A percentile compares a stretch with the other conserved stretches of the same genome.
Evolutionary conservation across 1,140 invertebrate genomes (phyloP).

Genomic region (Drosophila neocordata): DNA sequence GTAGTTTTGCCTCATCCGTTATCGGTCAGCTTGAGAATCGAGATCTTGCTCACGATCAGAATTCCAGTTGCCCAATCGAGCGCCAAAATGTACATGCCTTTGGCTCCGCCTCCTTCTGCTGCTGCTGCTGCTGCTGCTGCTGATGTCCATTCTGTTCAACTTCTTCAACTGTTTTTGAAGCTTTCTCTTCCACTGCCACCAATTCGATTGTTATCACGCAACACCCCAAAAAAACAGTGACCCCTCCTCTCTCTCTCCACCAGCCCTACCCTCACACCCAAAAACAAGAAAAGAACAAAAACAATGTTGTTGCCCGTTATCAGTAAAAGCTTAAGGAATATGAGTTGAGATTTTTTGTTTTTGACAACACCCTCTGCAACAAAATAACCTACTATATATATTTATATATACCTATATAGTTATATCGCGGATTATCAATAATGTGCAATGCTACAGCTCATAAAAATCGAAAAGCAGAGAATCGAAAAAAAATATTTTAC

Average conservation of each 20-base stretch:
- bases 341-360: conserved; percentile 31
- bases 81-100: conserved; percentile 36
- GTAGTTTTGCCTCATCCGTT: conserved; percentile 54
- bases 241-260: not conserved
- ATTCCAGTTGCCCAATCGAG: conserved; percentile 69
- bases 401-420: conserved; percentile 20
- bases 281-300: not conserved
- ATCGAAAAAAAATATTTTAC: conserved; percentile 67
- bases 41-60: conserved; percentile 67
- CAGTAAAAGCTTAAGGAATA: conserved; percentile 14
- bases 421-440: conserved; percentile 72
- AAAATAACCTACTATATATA: conserved; percentile 15
- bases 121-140: conserved; percentile 25
- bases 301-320: conserved; percentile 15
- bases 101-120: conserved; percentile 28
- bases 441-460: conserved; percentile 78
- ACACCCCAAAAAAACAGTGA: conserved; percentile 58
- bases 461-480: conserved; percentile 54
- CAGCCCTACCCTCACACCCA: conserved; percentile 27
- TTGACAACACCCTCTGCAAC: conserved; percentile 72
- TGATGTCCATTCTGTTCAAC: conserved; percentile 10
- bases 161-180: conserved; percentile 31
- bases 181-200: conserved; percentile 60
- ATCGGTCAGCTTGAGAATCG: conserved; percentile 44
- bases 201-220: conserved; percentile 68